Evolutionary conservation across 2,888 invertebrate species (phyloP), one percentile per base, ranked within the genome.

Genomic region (Petrolisthes manimaculis): DNA sequence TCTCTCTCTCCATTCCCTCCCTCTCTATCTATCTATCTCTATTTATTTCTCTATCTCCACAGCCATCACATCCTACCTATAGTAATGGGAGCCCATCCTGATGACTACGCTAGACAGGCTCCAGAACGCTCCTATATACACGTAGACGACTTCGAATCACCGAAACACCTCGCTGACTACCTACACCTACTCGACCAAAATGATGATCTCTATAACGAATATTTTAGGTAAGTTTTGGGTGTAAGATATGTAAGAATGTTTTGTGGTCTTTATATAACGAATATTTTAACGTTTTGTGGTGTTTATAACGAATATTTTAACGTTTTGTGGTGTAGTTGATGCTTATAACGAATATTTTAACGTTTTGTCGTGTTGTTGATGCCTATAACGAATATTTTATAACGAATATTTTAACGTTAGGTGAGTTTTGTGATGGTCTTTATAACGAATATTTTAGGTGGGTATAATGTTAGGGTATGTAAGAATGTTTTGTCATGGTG

Each of bases 11-110:
- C 61, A 21, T n/a, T n/a, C n/a, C n/a, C n/a, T n/a, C n/a, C n/a
- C n/a, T n/a, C n/a, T n/a, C n/a, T n/a, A n/a, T n/a, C n/a, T n/a
- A n/a, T n/a, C n/a, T n/a, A n/a, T n/a, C n/a, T n/a, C n/a, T n/a
- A n/a, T n/a, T n/a, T n/a, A 1, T 71, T 18, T 5, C n/a, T n/a
- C 5, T 18, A 5, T 71, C 93, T 93, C 0, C 93, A 94, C 91
- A 96, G 96, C 88, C 95, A 96, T 92, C 96, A 97, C 93, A 96
- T 98, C 78, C 93, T 99, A 91, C 98, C 98, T 0, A 97, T 99
- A 91, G 98, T 98, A 89, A 98, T 99, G 98, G 98, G 99, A 0
- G 98, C 97, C 0, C 95, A 97, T 79, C 97, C 97, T 0, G 96
- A 96, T 89, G 98, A 99, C 93, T 99, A 99, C 93, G 96, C 96